phyloP scores from a whole-genome alignment of 2,113 vertebrate genomes.

The Anguilla rostrata region DNA sequence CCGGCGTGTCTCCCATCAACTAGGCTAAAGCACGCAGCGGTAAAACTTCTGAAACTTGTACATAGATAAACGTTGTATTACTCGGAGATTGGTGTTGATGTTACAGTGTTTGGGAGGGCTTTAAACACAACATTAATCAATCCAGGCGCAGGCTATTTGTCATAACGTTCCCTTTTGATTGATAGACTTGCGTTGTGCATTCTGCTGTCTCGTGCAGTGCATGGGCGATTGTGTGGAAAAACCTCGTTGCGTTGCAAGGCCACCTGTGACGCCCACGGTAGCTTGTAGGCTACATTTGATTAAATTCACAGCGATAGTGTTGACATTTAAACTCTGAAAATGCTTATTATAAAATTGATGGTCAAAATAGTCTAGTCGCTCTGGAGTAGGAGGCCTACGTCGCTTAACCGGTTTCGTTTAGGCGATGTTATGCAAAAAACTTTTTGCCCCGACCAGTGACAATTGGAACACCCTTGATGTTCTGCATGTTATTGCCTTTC shows the following conservation, averaged over 20 bases:
- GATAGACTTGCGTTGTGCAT: background rate
- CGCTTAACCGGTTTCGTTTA: background rate
- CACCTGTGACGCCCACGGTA: background rate
- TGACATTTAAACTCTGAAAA: background rate
- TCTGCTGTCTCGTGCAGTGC: too few species aligned
- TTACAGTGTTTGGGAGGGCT: background rate
- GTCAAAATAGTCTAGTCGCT: too few species aligned
- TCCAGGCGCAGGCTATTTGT: too few species aligned
- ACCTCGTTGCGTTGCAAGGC: background rate
- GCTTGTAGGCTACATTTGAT: background rate
- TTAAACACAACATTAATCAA: too few species aligned
- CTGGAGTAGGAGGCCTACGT: background rate
- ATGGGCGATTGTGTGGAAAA: background rate
- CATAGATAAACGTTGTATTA: background rate
- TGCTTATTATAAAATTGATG: too few species aligned
- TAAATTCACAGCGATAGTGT: background rate
- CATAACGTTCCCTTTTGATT: too few species aligned
- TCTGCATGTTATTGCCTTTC: background rate
- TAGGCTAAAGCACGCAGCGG: background rate
- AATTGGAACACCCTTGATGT: background rate
- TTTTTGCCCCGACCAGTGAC: background rate
- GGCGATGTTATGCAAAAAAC: background rate
- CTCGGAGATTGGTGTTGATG: background rate
- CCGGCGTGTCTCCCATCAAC: background rate
- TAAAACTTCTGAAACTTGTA: conserved; percentile 4